Conservation (phyloP, 2,113 vertebrate species). For the Dicaeum eximium region DNA sequence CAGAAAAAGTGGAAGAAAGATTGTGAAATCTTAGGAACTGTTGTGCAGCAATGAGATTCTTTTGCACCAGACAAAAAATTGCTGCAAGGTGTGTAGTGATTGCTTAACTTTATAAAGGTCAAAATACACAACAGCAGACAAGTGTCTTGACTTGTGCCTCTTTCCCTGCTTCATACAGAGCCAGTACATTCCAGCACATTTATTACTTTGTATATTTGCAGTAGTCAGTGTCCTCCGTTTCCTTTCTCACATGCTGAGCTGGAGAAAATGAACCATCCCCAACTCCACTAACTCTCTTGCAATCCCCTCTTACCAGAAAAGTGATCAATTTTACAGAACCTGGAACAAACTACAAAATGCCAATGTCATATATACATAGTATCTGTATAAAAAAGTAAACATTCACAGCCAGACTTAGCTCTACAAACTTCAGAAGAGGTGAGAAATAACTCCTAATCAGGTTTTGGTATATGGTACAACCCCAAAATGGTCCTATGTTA, state of each 20-base stretch:
- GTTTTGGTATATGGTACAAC: not conserved
- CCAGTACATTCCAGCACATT: slow-evolving; percentile 4
- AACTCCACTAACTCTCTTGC: not conserved
- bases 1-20: not conserved
- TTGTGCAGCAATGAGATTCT: not conserved
- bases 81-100: not conserved
- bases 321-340: not conserved
- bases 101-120: not conserved
- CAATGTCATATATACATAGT: not conserved
- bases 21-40: not conserved
- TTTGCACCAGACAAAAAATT: not conserved
- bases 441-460: not conserved
- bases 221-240: not conserved
- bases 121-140: not conserved
- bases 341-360: not conserved
- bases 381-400: not conserved
- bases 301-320: not conserved
- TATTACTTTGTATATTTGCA: not conserved
- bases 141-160: not conserved
- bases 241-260: not conserved
- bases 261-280: not conserved
- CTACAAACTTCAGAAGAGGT: not conserved
- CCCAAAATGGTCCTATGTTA: not conserved
- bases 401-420: not conserved
- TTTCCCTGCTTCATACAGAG: not conserved